These are phyloP conservation scores for Oxycera nigricornis DNA, from an alignment of 2,888 invertebrate species.

Conservation along the genomic window DNA sequence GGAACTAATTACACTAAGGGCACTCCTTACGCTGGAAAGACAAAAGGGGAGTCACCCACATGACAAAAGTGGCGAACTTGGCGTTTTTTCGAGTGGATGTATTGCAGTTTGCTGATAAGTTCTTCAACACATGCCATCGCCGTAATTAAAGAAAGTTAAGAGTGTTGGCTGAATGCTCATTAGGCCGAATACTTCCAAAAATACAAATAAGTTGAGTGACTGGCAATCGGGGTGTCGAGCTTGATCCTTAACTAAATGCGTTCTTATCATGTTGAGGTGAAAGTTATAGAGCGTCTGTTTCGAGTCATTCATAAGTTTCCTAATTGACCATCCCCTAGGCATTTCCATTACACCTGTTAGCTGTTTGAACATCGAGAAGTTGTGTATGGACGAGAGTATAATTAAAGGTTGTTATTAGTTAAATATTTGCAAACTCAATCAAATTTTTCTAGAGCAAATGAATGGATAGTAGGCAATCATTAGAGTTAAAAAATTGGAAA, in stretches of 20 bases:
- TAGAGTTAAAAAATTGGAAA: too few species aligned
- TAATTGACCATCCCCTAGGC: too few species aligned
- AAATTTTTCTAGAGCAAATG: too few species aligned
- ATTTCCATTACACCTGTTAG: too few species aligned
- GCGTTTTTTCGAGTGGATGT: not conserved
- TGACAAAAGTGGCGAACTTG: not conserved
- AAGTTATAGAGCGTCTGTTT: too few species aligned
- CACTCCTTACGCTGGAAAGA: not conserved
- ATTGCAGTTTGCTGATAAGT: constrained; percentile 1
- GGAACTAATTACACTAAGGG: not conserved
- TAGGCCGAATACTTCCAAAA: not conserved
- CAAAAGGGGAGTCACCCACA: not conserved
- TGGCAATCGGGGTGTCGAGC: not conserved
- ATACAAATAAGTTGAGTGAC: not conserved
- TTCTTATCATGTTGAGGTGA: too few species aligned
- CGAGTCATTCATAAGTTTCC: too few species aligned
- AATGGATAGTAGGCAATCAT: too few species aligned
- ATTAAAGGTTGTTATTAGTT: too few species aligned
- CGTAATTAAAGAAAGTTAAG: not conserved
- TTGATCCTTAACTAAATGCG: not conserved
- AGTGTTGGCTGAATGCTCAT: not conserved
- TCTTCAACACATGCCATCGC: not conserved
- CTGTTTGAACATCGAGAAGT: too few species aligned
- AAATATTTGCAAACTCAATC: too few species aligned
- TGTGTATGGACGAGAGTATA: too few species aligned